Conservation (phyloP, 2,888 invertebrate species). For the Tetragnatha montana region DNA sequence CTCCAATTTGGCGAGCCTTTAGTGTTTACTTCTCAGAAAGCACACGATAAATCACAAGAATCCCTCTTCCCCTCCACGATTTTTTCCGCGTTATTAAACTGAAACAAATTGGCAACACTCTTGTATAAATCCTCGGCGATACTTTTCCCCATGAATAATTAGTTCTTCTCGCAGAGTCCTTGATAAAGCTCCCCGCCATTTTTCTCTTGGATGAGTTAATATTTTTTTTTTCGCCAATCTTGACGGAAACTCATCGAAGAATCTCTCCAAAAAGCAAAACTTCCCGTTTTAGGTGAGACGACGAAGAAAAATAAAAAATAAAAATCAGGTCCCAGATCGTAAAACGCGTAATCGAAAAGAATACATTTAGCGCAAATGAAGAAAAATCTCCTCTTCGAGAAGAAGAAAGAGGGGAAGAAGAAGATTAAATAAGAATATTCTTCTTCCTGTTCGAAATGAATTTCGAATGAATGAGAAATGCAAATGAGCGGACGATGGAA, state of each 20-base stretch:
- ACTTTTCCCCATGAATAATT: background rate
- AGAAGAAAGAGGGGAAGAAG: background rate
- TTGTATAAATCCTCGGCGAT: background rate
- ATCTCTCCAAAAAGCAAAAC: background rate
- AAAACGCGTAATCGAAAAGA: conserved; percentile 36
- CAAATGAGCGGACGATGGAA: conserved; percentile 27
- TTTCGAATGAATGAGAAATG: conserved; percentile 49
- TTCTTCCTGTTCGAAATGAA: conserved; percentile 4
- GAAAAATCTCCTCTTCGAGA: conserved; percentile 24
- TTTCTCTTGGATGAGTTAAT: background rate
- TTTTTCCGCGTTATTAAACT: background rate
- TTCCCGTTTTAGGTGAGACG: background rate
- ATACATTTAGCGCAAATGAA: conserved; percentile 45
- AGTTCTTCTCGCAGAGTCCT: background rate
- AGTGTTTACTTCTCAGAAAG: background rate
- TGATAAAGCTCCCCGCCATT: background rate
- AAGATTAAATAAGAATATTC: conserved; percentile 48
- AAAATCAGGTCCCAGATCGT: background rate
- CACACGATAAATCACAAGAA: background rate
- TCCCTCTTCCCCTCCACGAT: background rate
- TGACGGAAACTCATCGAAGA: background rate
- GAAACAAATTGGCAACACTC: background rate
- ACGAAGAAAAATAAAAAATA: background rate
- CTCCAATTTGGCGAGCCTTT: too few relatives aligned
- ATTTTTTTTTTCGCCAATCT: background rate